Evolutionary conservation across 2,797 vertebrate species (phyloP).

Genomic region (Salarias fasciatus): DNA sequence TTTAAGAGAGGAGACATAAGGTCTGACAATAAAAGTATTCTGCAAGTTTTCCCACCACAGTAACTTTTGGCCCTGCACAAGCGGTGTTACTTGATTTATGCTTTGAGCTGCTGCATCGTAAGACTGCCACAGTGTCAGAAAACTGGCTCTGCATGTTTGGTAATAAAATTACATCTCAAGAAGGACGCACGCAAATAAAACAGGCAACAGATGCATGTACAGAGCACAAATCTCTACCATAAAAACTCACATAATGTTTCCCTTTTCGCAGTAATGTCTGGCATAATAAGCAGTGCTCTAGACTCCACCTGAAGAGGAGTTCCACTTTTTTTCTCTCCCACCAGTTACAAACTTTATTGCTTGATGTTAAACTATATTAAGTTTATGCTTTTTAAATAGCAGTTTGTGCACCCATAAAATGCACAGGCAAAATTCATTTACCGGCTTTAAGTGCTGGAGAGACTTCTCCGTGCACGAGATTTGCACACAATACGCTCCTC

Average conservation of each 20-base stretch:
- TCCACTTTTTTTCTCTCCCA: slow-evolving; percentile 33
- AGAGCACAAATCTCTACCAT: slow-evolving; percentile 32
- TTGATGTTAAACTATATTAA: slow-evolving; percentile 39
- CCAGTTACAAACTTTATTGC: slow-evolving; percentile 35
- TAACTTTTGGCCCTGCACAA: background rate
- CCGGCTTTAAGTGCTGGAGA: slow-evolving; percentile 26
- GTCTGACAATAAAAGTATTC: slow-evolving; percentile 21
- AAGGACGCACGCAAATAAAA: slow-evolving; percentile 16
- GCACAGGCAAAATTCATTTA: slow-evolving; percentile 41
- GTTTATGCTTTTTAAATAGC: slow-evolving; percentile 14
- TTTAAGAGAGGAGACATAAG: background rate
- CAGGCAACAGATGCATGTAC: no score
- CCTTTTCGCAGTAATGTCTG: slow-evolving; percentile 27
- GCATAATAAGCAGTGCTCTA: slow-evolving; percentile 40
- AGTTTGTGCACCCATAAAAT: slow-evolving; percentile 39
- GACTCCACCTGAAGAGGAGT: slow-evolving; percentile 40
- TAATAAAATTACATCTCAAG: slow-evolving; percentile 10
- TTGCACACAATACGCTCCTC: background rate
- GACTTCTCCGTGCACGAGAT: slow-evolving; percentile 21
- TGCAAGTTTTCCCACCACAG: background rate
- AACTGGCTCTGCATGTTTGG: background rate
- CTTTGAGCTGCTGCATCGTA: background rate
- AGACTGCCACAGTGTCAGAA: slow-evolving; percentile 8
- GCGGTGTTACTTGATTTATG: slow-evolving; percentile 7
- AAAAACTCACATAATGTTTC: slow-evolving; percentile 32